phyloP scores from a whole-genome alignment of 2,888 invertebrate species.

The Drosophila paranaensis region DNA sequence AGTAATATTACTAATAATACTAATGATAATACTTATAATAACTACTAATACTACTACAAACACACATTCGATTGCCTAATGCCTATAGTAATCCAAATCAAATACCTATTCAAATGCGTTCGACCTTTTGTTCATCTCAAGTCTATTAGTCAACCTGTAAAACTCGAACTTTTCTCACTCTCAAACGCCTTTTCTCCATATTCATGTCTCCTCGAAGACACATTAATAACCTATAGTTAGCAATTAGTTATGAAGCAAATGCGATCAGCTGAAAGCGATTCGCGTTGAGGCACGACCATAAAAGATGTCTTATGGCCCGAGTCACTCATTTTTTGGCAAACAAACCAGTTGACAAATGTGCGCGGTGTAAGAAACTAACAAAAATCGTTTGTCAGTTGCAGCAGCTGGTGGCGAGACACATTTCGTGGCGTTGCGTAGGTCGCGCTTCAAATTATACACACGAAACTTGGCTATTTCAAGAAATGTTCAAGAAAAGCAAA shows the following conservation, averaged over 20 bases:
- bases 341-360: slow-evolving; percentile 59
- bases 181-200: neutral
- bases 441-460: slow-evolving; percentile 28
- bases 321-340: slow-evolving; percentile 62
- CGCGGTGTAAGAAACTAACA: slow-evolving; percentile 15
- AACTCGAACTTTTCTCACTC: neutral
- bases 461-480: slow-evolving; percentile 46
- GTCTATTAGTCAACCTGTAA: neutral
- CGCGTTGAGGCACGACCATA: slow-evolving; percentile 4
- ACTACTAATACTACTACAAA: neutral
- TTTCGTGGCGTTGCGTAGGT: slow-evolving; percentile 53
- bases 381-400: slow-evolving; percentile 57
- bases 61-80: neutral
- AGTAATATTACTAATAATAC: neutral
- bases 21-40: neutral
- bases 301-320: slow-evolving; percentile 29
- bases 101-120: neutral
- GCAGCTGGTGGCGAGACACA: slow-evolving; percentile 3
- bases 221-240: slow-evolving; percentile 17
- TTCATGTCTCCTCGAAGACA: slow-evolving; percentile 4
- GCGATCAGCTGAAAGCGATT: slow-evolving; percentile 53
- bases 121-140: no score
- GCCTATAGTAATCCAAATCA: no score
- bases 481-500: slow-evolving; percentile 37
- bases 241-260: slow-evolving; percentile 19